Percentiles rank a stretch among this genome's conserved stretches.
Conservation (phyloP, 2,113 vertebrate species). For the Hippocampus mohnikei region DNA sequence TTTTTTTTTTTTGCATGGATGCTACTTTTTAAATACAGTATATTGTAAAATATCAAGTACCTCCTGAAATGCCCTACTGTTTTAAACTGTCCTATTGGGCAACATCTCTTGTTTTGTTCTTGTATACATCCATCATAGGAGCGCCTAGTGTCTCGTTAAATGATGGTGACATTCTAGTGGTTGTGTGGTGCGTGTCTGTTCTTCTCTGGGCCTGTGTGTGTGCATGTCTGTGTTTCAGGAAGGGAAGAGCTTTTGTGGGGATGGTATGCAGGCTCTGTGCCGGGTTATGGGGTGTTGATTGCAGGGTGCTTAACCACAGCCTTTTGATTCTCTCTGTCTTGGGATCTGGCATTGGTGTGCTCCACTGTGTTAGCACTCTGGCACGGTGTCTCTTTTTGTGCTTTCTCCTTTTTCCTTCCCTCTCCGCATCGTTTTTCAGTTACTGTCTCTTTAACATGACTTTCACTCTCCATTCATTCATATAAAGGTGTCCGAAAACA, state of each 20-base stretch:
- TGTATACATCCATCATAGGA: slow-evolving; percentile 19
- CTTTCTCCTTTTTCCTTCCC: not conserved
- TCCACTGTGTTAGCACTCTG: slow-evolving; percentile 43
- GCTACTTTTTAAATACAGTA: too few species aligned
- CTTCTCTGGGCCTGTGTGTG: slow-evolving; percentile 18
- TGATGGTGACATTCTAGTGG: slow-evolving; percentile 40
- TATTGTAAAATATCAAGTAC: too few species aligned
- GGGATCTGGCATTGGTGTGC: slow-evolving; percentile 48
- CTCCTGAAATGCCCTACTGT: not conserved
- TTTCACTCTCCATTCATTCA: not conserved
- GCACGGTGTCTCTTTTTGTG: slow-evolving; percentile 6
- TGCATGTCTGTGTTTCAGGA: slow-evolving; percentile 34
- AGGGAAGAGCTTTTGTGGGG: slow-evolving; percentile 38
- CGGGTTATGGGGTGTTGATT: slow-evolving; percentile 74
- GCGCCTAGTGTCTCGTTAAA: slow-evolving; percentile 39
- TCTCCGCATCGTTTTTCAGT: not conserved
- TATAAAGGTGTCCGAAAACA: too few species aligned
- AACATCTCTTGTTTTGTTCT: slow-evolving; percentile 49
- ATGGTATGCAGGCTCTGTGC: slow-evolving; percentile 56
- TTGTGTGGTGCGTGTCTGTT: slow-evolving; percentile 24
- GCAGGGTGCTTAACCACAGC: slow-evolving; percentile 52
- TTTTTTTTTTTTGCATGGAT: too few species aligned
- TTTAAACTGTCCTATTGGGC: slow-evolving; percentile 33
- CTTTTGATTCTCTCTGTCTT: slow-evolving; percentile 59
- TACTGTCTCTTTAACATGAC: slow-evolving; percentile 4